phyloP scores from a whole-genome alignment of 2,113 vertebrate species.

The Nannospalax galili region DNA sequence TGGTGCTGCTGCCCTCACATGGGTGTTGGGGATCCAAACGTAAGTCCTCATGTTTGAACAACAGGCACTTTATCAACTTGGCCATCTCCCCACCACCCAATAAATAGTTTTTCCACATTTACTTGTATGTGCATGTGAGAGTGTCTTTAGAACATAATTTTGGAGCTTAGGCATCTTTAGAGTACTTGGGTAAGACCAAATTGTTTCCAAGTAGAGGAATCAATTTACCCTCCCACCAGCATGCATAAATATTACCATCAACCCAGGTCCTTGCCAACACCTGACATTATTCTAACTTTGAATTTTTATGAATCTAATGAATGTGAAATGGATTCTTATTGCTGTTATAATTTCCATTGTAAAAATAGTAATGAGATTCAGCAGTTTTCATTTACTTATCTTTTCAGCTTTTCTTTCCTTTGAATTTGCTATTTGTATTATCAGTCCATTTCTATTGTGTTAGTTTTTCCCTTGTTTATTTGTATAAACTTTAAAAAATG shows the following conservation, averaged over 20 bases:
- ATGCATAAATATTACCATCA: too few relatives aligned
- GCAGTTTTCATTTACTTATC: not conserved
- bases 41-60: not conserved
- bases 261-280: not conserved
- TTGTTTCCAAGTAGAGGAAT: not conserved
- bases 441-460: not conserved
- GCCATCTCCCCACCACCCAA: not conserved
- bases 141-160: not conserved
- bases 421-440: not conserved
- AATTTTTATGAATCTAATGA: not conserved
- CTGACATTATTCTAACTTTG: not conserved
- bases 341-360: not conserved
- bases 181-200: not conserved
- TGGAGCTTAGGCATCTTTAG: not conserved
- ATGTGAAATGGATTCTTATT: not conserved
- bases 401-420: not conserved
- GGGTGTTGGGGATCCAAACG: not conserved
- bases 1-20: not conserved
- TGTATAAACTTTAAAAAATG: not conserved
- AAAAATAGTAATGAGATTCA: not conserved
- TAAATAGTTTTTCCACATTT: not conserved
- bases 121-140: not conserved
- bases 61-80: not conserved
- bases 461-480: not conserved
- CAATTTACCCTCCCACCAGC: not conserved